Percentiles rank a stretch among this genome's conserved stretches.
These are phyloP conservation scores for Aspidiotus destructor DNA, from an alignment of 2,888 invertebrate species.

Conservation along the genomic window DNA sequence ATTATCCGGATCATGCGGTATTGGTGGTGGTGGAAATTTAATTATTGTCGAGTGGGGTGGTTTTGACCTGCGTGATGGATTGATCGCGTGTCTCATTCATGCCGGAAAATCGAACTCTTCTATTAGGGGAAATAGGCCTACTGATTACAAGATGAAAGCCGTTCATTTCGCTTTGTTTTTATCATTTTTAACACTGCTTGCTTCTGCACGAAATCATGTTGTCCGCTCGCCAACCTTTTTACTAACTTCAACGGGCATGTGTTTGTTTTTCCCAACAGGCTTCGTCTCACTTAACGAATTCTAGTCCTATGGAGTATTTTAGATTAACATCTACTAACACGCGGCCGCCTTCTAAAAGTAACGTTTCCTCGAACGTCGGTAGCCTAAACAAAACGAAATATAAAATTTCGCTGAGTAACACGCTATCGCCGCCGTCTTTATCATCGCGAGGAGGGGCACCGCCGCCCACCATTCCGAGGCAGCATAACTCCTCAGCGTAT, in stretches of 20 bases:
- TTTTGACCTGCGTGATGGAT: too few species aligned
- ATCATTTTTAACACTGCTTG: too few species aligned
- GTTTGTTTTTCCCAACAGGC: slow-evolving; percentile 12
- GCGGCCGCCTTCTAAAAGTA: slow-evolving; percentile 18
- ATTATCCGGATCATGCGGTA: background rate
- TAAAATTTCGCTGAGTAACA: slow-evolving; percentile 6
- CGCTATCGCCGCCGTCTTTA: slow-evolving; percentile 32
- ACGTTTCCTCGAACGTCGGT: slow-evolving; percentile 7
- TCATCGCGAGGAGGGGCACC: background rate
- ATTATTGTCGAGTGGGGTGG: too few species aligned
- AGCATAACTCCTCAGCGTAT: slow-evolving; percentile 8
- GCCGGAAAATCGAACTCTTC: too few species aligned
- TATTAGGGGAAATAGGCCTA: too few species aligned
- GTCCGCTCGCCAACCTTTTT: too few species aligned
- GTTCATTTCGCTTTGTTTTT: too few species aligned
- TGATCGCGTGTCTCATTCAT: too few species aligned
- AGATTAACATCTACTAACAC: slow-evolving; percentile 28
- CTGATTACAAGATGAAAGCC: too few species aligned
- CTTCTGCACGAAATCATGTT: too few species aligned
- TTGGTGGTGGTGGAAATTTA: too few species aligned
- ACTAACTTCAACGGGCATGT: background rate
- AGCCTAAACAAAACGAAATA: slow-evolving; percentile 16
- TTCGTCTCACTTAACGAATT: slow-evolving; percentile 29
- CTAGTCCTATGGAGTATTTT: slow-evolving; percentile 33
- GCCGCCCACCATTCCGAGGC: slow-evolving; percentile 2